These are phyloP conservation scores for Nebria salina DNA, from an alignment of 2,888 invertebrate genomes.

Conservation along the genomic window DNA sequence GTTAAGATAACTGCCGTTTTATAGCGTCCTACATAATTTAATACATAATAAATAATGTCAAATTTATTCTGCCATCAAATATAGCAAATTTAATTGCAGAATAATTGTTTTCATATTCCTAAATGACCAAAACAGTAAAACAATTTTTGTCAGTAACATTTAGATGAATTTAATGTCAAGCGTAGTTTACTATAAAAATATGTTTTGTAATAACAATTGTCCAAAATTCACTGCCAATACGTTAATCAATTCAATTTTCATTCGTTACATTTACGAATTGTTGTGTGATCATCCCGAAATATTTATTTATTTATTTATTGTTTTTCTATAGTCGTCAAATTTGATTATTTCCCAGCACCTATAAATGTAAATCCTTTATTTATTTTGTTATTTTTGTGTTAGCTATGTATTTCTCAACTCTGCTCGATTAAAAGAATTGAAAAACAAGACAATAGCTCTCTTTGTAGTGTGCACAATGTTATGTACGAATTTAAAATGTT, in stretches of 20 bases:
- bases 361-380: neutral
- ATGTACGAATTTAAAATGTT: neutral
- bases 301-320: neutral
- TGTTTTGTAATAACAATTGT: neutral
- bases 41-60: neutral
- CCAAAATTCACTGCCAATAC: neutral
- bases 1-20: constrained; percentile 39
- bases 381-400: neutral
- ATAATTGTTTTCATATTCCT: neutral
- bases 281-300: neutral
- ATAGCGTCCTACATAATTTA: constrained; percentile 30
- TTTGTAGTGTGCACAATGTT: neutral
- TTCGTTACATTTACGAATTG: neutral
- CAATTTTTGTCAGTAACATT: neutral
- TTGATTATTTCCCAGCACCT: neutral
- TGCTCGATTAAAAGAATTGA: neutral
- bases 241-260: neutral
- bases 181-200: neutral
- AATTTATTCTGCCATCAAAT: neutral
- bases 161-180: neutral
- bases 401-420: neutral
- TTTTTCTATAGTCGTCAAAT: neutral
- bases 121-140: neutral
- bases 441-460: neutral
- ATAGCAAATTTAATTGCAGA: neutral